Conservation (phyloP, 2,113 vertebrate genomes). For the Carollia perspicillata region DNA sequence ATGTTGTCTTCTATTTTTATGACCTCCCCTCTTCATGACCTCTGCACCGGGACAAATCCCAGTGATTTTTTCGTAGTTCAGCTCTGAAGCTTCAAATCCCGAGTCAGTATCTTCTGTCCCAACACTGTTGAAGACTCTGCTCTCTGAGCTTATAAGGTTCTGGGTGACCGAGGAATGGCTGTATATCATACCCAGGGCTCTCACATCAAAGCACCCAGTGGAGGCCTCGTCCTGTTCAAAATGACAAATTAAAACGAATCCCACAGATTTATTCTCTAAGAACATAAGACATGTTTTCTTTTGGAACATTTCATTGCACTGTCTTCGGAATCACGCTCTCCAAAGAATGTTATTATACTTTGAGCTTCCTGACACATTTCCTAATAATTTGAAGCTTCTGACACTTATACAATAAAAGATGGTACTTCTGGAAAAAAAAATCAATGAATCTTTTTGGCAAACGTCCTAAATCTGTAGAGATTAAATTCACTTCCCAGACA, state of each 20-base stretch:
- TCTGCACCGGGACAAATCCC: slow-evolving; percentile 37
- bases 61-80: slow-evolving; percentile 42
- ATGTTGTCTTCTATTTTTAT: neutral
- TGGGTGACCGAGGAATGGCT: neutral
- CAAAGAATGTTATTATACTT: slow-evolving; percentile 63
- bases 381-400: slow-evolving; percentile 67
- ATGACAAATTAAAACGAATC: slow-evolving; percentile 59
- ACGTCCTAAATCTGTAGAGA: slow-evolving; percentile 70
- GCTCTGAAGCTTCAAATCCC: neutral
- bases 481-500: slow-evolving; percentile 69
- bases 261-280: slow-evolving; percentile 54
- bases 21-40: neutral
- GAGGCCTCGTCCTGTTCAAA: slow-evolving; percentile 47
- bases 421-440: slow-evolving; percentile 42
- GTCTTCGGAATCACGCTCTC: slow-evolving; percentile 49
- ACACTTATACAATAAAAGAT: slow-evolving; percentile 68
- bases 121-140: neutral
- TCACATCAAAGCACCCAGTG: slow-evolving; percentile 35
- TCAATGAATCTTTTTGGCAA: slow-evolving; percentile 73
- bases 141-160: neutral
- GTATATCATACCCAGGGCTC: slow-evolving; percentile 32
- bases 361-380: slow-evolving; percentile 60
- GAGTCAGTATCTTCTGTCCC: neutral
- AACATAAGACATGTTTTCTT: slow-evolving; percentile 65
- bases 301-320: slow-evolving; percentile 38